These are phyloP conservation scores for Heterodera carotae DNA, from an alignment of 1,140 invertebrate genomes.

Conservation along the genomic window DNA sequence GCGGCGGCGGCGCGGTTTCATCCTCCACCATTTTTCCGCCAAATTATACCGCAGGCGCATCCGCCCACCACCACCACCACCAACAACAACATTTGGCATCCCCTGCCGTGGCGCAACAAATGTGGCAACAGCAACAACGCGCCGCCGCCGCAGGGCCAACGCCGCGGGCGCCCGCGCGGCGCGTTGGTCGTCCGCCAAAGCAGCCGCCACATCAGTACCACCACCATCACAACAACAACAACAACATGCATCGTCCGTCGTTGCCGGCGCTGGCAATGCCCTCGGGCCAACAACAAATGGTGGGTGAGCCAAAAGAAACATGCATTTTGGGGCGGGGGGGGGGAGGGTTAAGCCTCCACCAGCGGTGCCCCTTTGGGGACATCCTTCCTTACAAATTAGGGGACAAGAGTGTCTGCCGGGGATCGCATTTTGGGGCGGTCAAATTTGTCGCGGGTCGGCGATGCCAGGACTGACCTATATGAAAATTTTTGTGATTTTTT, in stretches of 20 bases:
- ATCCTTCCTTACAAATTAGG: too few relatives aligned
- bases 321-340: too few relatives aligned
- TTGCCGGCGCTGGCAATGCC: neutral
- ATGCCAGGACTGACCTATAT: too few relatives aligned
- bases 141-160: neutral
- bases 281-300: neutral
- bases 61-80: neutral
- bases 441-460: too few relatives aligned
- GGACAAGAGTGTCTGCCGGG: too few relatives aligned
- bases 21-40: neutral
- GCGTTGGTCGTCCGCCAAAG: slow-evolving; percentile 25
- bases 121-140: neutral
- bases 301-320: too few relatives aligned
- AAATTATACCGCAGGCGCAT: neutral
- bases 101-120: too few relatives aligned
- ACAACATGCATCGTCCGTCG: neutral
- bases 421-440: too few relatives aligned
- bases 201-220: neutral
- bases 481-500: too few relatives aligned
- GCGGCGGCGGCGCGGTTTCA: neutral
- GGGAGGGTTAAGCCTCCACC: too few relatives aligned
- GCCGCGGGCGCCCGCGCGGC: neutral
- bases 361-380: too few relatives aligned
- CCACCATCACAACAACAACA: slow-evolving; percentile 1
- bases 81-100: slow-evolving; percentile 1